Percentiles rank a stretch among this genome's conserved stretches.
phyloP scores from a whole-genome alignment of 2,888 invertebrate species.

The Priocnemis perturbator region DNA sequence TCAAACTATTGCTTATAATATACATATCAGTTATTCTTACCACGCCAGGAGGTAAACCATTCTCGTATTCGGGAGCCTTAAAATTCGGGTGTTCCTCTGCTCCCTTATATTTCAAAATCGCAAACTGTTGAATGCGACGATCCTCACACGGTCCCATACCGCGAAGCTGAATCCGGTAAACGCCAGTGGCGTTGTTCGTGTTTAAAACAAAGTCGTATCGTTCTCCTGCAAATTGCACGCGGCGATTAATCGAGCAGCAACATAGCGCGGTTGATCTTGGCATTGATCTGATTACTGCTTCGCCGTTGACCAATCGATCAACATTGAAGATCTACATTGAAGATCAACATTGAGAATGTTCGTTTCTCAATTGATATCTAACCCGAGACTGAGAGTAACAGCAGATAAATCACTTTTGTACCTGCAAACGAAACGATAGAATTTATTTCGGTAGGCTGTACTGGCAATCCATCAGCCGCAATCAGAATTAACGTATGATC shows the following conservation, averaged over 20 bases:
- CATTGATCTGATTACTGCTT: background rate
- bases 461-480: constrained; percentile 77
- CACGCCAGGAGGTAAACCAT: constrained; percentile 58
- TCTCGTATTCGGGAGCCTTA: constrained; percentile 64
- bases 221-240: constrained; percentile 77
- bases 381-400: background rate
- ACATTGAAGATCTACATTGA: no score
- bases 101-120: constrained; percentile 75
- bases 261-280: background rate
- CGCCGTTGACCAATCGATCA: no score
- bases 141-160: constrained; percentile 75
- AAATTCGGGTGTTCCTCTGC: constrained; percentile 63
- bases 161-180: constrained; percentile 77
- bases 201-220: constrained; percentile 80
- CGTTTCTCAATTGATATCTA: background rate
- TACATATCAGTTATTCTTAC: no score
- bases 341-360: no score
- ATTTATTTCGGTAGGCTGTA: constrained; percentile 75
- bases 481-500: constrained; percentile 77
- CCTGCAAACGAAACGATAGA: constrained; percentile 77
- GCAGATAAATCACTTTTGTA: constrained; percentile 54
- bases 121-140: constrained; percentile 73
- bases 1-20: no score
- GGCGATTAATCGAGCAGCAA: background rate
- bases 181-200: constrained; percentile 73